Evolutionary conservation across 2,888 invertebrate genomes (phyloP).

Genomic region (Morpho helenor): DNA sequence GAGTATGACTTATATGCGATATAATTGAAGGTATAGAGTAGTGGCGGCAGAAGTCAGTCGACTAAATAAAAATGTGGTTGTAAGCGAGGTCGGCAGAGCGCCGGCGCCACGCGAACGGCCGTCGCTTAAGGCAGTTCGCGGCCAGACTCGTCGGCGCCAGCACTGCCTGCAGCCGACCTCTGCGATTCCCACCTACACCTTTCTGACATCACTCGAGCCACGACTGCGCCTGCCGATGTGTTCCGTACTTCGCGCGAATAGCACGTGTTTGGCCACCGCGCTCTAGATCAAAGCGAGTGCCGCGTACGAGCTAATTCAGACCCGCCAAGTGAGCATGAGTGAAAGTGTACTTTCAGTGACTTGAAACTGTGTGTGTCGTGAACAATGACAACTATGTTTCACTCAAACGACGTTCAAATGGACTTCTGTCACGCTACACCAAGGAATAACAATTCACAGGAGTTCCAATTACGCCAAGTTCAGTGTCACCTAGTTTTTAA

Average conservation of each 20-base stretch:
- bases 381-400: slow-evolving; percentile 50
- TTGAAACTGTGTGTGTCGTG: slow-evolving; percentile 50
- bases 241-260: slow-evolving; percentile 26
- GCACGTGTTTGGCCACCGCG: slow-evolving; percentile 16
- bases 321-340: slow-evolving; percentile 44
- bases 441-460: slow-evolving; percentile 30
- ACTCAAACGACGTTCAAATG: slow-evolving; percentile 41
- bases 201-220: slow-evolving; percentile 14
- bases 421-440: slow-evolving; percentile 38
- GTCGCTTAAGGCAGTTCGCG: slow-evolving; percentile 53
- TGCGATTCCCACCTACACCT: slow-evolving; percentile 21
- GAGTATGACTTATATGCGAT: slow-evolving; percentile 38
- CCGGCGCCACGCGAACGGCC: slow-evolving; percentile 67
- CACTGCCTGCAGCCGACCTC: slow-evolving; percentile 48
- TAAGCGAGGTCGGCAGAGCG: slow-evolving; percentile 58
- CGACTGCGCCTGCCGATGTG: slow-evolving; percentile 29
- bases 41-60: slow-evolving; percentile 76
- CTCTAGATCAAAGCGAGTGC: not conserved
- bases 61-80: slow-evolving; percentile 76
- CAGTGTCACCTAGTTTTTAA: slow-evolving; percentile 57
- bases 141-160: slow-evolving; percentile 66
- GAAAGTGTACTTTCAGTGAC: slow-evolving; percentile 40
- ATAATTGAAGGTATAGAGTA: slow-evolving; percentile 50
- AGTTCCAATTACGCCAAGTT: slow-evolving; percentile 47
- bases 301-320: slow-evolving; percentile 22